Percentiles rank a stretch among this genome's conserved stretches.
phyloP scores from a whole-genome alignment of 2,888 invertebrate genomes.

The Cephonodes hylas region DNA sequence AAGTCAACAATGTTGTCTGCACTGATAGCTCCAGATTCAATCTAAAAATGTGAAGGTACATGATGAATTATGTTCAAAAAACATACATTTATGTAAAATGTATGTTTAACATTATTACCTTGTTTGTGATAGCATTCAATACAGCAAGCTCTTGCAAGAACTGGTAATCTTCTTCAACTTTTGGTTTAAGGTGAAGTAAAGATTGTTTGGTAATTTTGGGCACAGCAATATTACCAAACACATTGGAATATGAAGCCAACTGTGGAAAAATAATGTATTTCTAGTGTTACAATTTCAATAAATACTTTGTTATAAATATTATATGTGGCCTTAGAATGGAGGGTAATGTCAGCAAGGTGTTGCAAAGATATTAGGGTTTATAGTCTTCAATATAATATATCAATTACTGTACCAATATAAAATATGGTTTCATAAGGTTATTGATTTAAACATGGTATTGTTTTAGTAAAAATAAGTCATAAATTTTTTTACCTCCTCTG shows the following conservation, averaged over 20 bases:
- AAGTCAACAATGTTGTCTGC: slow-evolving; percentile 83
- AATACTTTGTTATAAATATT: no score
- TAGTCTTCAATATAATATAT: no score
- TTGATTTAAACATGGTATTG: no score
- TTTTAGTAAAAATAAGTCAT: no score
- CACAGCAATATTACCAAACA: slow-evolving; percentile 58
- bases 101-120: slow-evolving; percentile 51
- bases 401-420: no score
- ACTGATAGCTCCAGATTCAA: slow-evolving; percentile 65
- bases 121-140: slow-evolving; percentile 80
- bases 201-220: slow-evolving; percentile 51
- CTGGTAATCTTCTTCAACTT: slow-evolving; percentile 81
- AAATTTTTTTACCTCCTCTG: slow-evolving; percentile 85
- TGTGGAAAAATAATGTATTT: slow-evolving; percentile 38
- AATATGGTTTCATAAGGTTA: no score
- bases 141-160: slow-evolving; percentile 83
- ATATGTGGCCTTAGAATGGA: no score
- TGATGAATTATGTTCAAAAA: not conserved
- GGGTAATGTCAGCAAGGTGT: no score
- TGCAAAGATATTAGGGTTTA: no score
- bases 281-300: no score
- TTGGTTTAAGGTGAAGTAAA: slow-evolving; percentile 55
- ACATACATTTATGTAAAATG: not conserved
- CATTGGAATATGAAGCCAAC: slow-evolving; percentile 58
- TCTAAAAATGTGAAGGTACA: slow-evolving; percentile 41